phyloP scores from a whole-genome alignment of 2,113 vertebrate species.

The Sinocyclocheilus anophthalmus region DNA sequence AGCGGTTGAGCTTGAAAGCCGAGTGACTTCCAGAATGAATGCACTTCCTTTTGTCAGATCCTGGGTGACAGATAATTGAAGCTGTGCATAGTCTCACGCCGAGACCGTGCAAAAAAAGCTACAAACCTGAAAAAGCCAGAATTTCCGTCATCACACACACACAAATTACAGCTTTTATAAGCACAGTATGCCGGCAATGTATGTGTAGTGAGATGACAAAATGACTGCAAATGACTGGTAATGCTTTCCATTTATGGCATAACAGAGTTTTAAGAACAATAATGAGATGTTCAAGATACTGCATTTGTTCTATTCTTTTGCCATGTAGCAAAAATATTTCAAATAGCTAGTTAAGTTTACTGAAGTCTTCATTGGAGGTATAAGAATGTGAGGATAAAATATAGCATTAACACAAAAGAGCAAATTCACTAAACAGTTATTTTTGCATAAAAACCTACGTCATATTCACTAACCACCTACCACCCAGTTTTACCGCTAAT shows the following conservation, averaged over 20 bases:
- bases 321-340: not conserved
- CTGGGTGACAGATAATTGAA: slow-evolving; percentile 74
- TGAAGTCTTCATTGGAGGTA: not conserved
- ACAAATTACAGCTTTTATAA: slow-evolving; percentile 43
- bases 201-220: slow-evolving; percentile 5
- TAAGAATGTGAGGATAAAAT: not conserved
- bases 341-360: not conserved
- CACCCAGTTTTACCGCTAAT: not conserved
- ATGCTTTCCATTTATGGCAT: not conserved
- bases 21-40: slow-evolving; percentile 56
- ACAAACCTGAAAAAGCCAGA: slow-evolving; percentile 69
- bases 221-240: slow-evolving; percentile 20
- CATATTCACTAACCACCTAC: not conserved
- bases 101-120: slow-evolving; percentile 53
- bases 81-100: slow-evolving; percentile 58
- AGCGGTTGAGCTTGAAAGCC: slow-evolving; percentile 64
- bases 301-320: not conserved
- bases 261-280: slow-evolving; percentile 6
- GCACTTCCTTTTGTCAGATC: slow-evolving; percentile 69
- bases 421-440: not conserved
- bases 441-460: not conserved
- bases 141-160: slow-evolving; percentile 45
- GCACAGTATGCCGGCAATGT: not conserved
- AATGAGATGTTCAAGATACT: not conserved
- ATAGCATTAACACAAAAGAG: not conserved